Conservation (phyloP, 2,113 vertebrate genomes). For the Alectura lathami region DNA sequence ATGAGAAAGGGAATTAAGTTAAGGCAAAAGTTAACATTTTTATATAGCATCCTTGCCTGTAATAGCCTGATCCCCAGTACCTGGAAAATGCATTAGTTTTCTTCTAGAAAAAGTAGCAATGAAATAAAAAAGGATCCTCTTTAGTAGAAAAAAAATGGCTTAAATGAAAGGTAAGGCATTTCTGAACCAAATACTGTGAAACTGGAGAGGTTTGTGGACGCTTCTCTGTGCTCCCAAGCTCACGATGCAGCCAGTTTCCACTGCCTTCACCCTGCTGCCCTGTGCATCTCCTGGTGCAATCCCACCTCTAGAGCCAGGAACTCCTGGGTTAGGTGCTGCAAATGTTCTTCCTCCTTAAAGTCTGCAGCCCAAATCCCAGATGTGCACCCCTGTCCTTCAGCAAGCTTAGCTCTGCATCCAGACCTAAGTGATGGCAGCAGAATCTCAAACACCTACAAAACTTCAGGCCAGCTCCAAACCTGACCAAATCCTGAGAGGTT, state of each 20-base stretch:
- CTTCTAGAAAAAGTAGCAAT: neutral
- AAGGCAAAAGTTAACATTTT: neutral
- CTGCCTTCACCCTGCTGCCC: neutral
- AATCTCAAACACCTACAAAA: neutral
- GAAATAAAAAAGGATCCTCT: neutral
- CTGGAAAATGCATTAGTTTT: neutral
- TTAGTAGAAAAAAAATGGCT: neutral
- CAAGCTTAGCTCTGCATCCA: neutral
- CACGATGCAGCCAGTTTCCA: accelerated
- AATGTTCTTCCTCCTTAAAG: neutral
- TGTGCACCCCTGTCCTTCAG: neutral
- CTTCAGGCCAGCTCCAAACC: neutral
- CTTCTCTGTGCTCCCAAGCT: neutral
- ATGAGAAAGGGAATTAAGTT: neutral
- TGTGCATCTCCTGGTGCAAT: too few species aligned
- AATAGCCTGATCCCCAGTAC: neutral
- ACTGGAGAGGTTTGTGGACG: neutral
- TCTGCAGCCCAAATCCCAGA: neutral
- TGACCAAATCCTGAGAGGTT: neutral
- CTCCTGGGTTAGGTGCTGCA: neutral
- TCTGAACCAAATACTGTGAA: neutral
- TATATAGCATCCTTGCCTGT: neutral
- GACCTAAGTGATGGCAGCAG: neutral
- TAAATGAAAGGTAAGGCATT: neutral
- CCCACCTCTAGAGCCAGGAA: too few species aligned